phyloP scores from a whole-genome alignment of 2,888 invertebrate genomes.

The Bombylius discolor region DNA sequence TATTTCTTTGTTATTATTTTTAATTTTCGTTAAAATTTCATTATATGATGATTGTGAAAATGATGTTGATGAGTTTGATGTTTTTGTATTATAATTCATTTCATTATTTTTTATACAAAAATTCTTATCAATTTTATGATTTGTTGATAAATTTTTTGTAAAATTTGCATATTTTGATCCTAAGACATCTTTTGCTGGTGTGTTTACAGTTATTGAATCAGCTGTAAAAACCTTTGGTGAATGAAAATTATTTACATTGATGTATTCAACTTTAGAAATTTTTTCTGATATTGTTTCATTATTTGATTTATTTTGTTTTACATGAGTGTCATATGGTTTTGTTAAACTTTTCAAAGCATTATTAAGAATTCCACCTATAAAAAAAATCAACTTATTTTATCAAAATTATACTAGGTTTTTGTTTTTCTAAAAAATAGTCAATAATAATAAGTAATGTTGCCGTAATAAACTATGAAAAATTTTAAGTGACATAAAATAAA shows the following conservation, averaged over 20 bases:
- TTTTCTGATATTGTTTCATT: slow-evolving; percentile 50
- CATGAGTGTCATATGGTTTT: neutral
- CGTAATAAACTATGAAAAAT: too few relatives aligned
- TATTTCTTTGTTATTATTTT: slow-evolving; percentile 16
- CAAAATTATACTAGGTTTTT: too few relatives aligned
- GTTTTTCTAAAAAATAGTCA: too few relatives aligned
- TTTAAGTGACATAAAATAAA: too few relatives aligned
- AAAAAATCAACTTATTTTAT: neutral
- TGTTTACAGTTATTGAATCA: slow-evolving; percentile 63
- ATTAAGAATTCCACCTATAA: neutral
- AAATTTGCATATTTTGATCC: slow-evolving; percentile 52
- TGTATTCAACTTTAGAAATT: slow-evolving; percentile 59
- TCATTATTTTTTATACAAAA: slow-evolving; percentile 23
- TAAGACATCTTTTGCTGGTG: slow-evolving; percentile 68
- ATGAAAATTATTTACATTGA: slow-evolving; percentile 37
- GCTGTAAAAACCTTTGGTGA: slow-evolving; percentile 70
- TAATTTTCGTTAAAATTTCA: slow-evolving; percentile 28
- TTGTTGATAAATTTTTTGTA: slow-evolving; percentile 45
- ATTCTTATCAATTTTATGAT: slow-evolving; percentile 34
- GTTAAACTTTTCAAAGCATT: neutral
- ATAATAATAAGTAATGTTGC: too few relatives aligned
- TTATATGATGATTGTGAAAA: slow-evolving; percentile 8
- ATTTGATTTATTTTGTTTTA: slow-evolving; percentile 27
- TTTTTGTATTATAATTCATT: slow-evolving; percentile 17
- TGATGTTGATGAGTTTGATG: slow-evolving; percentile 10